Conservation (phyloP, 1,140 invertebrate genomes). For the Telenomus remus region DNA sequence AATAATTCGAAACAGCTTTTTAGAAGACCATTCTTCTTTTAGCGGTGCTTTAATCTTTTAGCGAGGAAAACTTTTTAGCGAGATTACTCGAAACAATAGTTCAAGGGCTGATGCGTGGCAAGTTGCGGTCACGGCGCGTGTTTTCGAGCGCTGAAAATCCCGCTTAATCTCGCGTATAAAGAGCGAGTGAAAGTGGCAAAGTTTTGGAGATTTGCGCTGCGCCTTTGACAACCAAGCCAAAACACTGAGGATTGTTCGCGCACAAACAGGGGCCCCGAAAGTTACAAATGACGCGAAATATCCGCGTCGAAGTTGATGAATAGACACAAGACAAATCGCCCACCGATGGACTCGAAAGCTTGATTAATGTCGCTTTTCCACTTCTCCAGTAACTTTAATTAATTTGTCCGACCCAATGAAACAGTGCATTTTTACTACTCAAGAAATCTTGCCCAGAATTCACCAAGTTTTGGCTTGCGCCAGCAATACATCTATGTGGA, state of each 20-base stretch:
- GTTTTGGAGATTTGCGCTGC: conserved; percentile 16
- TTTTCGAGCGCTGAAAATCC: conserved; percentile 37
- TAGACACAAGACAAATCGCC: conserved; percentile 35
- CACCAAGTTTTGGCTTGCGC: conserved; percentile 26
- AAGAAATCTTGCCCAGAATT: conserved; percentile 32
- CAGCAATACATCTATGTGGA: conserved; percentile 17
- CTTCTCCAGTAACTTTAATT: conserved; percentile 11
- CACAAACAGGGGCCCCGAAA: conserved; percentile 22
- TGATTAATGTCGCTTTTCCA: conserved; percentile 26
- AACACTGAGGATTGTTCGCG: not conserved
- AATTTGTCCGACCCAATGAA: conserved; percentile 34
- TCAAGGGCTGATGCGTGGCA: conserved; percentile 32
- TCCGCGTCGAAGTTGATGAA: conserved; percentile 36
- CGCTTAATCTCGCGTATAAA: conserved; percentile 47
- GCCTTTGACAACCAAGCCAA: not conserved
- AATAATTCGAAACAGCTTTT: not conserved
- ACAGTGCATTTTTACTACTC: conserved; percentile 38
- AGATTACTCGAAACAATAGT: conserved; percentile 36
- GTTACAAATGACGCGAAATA: conserved; percentile 42
- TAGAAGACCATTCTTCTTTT: too few species aligned
- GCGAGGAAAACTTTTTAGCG: conserved; percentile 10
- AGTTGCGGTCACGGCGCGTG: conserved; percentile 27
- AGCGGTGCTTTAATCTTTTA: too few species aligned
- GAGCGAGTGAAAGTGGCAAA: conserved; percentile 34
- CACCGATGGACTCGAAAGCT: conserved; percentile 7